Conservation (phyloP, 2,113 vertebrate species). For the Alouatta palliata region DNA sequence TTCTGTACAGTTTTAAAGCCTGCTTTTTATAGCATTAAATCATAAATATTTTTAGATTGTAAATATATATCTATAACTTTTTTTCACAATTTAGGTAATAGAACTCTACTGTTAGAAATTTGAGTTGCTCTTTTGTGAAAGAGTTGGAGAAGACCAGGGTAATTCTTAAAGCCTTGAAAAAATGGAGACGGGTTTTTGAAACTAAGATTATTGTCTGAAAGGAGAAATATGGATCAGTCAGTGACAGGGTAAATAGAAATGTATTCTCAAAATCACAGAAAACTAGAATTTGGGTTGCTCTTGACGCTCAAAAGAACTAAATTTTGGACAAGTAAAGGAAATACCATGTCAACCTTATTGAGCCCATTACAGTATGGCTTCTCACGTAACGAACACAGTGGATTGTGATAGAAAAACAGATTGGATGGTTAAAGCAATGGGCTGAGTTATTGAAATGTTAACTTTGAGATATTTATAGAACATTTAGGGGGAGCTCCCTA, state of each 20-base stretch:
- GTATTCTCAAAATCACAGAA: not conserved
- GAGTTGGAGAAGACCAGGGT: not conserved
- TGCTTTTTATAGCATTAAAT: not conserved
- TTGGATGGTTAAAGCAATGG: not conserved
- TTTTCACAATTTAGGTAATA: conserved; percentile 26
- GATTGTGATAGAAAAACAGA: not conserved
- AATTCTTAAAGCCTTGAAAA: conserved; percentile 27
- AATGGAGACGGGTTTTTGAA: conserved; percentile 14
- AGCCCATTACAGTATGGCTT: not conserved
- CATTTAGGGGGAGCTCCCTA: not conserved
- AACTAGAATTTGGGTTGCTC: not conserved
- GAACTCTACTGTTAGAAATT: conserved; percentile 30
- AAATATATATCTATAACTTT: conserved; percentile 27
- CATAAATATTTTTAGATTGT: not conserved
- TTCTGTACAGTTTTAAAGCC: not conserved
- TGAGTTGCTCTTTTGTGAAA: conserved; percentile 5
- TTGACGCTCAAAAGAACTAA: not conserved
- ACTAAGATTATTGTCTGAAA: not conserved
- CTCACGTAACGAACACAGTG: not conserved
- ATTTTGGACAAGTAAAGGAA: conserved; percentile 34
- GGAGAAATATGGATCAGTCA: not conserved
- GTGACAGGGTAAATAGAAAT: not conserved
- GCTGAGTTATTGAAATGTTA: not conserved
- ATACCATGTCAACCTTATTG: not conserved
- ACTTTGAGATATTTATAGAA: conserved; percentile 15